Base-by-base conservation (phyloP, 2,797 vertebrate genomes). In the Xenentodon cancila region DNA sequence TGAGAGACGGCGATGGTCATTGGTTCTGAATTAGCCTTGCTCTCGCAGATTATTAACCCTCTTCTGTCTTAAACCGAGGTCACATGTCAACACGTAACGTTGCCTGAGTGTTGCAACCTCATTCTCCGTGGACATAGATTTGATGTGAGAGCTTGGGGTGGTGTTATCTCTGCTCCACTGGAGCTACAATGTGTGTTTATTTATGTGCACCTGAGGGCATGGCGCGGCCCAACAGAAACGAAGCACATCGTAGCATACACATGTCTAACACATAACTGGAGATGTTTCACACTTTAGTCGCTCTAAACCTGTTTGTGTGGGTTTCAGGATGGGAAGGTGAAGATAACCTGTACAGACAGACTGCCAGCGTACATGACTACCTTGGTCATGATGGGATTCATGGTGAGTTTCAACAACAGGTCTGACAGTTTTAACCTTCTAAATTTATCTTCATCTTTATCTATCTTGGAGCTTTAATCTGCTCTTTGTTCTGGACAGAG, bases 281-380 rank as follows among this genome's bases (percentile, higher is more conserved):
- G 22, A 44, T 9, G 32, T 30, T 47, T 71, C 9, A 40, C 6
- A 58, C 11, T 45, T 22, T 3, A 3, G 59, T 9, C 43, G 4
- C 44, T 48, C 15, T 17, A 3, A 9, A 3, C 34, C 18, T 53
- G 13, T 57, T 17, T 16, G 11, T 59, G 18, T 57, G 50, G 59
- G 25, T 68, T 91, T n/a, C 59, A 99, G 96, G 89, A 81, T 0
- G 94, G 94, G 80, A 96, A 97, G 85, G 94, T 96, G 81, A 99
- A 99, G 85, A 91, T 99, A 84, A 98, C 97, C 0, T 99, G 97
- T 88, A 96, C 86, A 58, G 97, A 99, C 81, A 94, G 97, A 47
- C 87, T 96, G 69, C 96, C 96, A 7, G 96, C 96, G 21, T 99
- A 99, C 77, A 17, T 96, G 73, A 95, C 95, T 5, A 94, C 94